Evolutionary conservation across 2,113 vertebrate species (phyloP).

Genomic region (Syngnathus floridae): DNA sequence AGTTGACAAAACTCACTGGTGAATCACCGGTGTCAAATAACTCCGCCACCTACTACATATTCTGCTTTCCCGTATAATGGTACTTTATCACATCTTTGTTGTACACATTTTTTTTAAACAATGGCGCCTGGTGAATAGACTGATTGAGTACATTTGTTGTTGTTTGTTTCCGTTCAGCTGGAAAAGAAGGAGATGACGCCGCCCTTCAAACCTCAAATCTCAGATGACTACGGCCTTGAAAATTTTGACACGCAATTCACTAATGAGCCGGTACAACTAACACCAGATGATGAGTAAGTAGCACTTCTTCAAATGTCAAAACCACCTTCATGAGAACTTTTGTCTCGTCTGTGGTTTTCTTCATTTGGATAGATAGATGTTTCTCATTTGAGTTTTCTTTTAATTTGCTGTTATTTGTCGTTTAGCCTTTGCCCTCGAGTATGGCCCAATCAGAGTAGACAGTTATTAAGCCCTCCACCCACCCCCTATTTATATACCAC

Average conservation of each 20-base stretch:
- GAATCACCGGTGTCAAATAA: slow-evolving; percentile 47
- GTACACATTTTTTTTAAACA: not conserved
- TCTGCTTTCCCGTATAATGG: slow-evolving; percentile 19
- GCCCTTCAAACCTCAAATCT: slow-evolving; percentile 94
- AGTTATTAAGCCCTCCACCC: too few species aligned
- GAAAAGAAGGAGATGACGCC: slow-evolving; percentile 91
- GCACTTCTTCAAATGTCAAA: slow-evolving; percentile 4
- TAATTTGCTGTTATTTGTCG: too few species aligned
- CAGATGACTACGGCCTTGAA: slow-evolving; percentile 91
- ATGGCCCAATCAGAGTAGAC: too few species aligned
- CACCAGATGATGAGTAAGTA: slow-evolving; percentile 90
- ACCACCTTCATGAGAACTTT: not conserved
- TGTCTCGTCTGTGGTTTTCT: too few species aligned
- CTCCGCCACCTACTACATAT: slow-evolving; percentile 21
- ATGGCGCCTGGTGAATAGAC: not conserved
- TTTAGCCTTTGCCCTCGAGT: too few species aligned
- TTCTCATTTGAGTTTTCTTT: too few species aligned
- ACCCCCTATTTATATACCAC: too few species aligned
- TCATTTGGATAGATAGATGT: too few species aligned
- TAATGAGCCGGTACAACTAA: slow-evolving; percentile 97
- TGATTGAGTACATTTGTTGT: slow-evolving; percentile 15
- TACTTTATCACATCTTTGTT: not conserved
- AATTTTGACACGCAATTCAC: slow-evolving; percentile 99
- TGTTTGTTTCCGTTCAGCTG: slow-evolving; percentile 69
- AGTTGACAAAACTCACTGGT: slow-evolving; percentile 36